Evolutionary conservation across 2,113 vertebrate genomes (phyloP).

Genomic region (Genyomyrus donnyi): DNA sequence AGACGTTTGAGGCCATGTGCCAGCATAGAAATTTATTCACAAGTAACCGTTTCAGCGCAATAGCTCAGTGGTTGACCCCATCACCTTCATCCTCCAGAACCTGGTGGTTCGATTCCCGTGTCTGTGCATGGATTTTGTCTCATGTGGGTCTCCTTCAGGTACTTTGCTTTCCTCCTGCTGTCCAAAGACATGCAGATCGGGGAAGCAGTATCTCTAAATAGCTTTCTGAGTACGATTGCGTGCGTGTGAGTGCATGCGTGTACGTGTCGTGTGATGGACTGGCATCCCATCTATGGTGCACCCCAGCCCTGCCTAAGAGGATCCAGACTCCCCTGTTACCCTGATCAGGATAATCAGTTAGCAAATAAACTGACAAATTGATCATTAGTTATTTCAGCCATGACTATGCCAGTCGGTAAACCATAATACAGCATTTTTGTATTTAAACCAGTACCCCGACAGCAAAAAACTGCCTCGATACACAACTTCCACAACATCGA

Average conservation of each 20-base stretch:
- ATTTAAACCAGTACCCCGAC: neutral
- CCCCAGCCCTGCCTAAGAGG: neutral
- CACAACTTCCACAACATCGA: neutral
- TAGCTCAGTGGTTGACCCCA: neutral
- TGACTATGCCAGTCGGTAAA: neutral
- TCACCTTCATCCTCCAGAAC: neutral
- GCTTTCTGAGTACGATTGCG: neutral
- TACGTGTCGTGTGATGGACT: neutral
- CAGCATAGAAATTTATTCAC: constrained; percentile 51
- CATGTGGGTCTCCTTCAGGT: neutral
- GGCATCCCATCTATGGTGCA: neutral
- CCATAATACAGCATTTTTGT: neutral
- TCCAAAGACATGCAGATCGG: neutral
- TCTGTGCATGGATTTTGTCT: neutral
- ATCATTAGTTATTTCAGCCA: neutral
- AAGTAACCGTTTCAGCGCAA: neutral
- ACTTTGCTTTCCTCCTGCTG: neutral
- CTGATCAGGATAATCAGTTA: neutral
- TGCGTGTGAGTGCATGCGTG: neutral
- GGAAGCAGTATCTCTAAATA: neutral
- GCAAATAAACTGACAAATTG: neutral
- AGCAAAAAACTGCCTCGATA: neutral
- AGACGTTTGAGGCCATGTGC: constrained; percentile 54
- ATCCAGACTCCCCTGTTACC: neutral
- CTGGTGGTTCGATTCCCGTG: neutral